Evolutionary conservation across 1,140 invertebrate species (phyloP), one percentile per base, ranked within the genome.

Genomic region (Zophobas morio): DNA sequence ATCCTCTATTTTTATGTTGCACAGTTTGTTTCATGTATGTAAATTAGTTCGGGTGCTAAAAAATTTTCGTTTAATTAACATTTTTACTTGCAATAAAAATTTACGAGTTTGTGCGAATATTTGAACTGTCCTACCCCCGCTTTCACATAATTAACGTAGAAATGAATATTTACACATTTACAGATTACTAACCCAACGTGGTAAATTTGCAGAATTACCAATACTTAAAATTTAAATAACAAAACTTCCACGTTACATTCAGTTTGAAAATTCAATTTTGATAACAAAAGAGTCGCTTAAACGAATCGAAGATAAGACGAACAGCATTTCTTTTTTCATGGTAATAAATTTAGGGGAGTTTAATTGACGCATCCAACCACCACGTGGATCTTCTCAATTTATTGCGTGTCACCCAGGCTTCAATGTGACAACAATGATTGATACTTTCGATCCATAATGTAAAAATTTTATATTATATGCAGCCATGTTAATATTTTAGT

Each of bases 271-370:
- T 60, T 60, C 36, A 33, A 6, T 8, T 37, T 60, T 35, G 36
- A 8, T 60, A 60, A 60, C 35, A 36, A 60, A 8, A 36, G 35
- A 39, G 8, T 20, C 6, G n/a, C 32, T 37, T 60, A 60, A 36
- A n/a, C 1, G 56, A 37, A 60, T 60, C 37, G 56, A 1, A 60
- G 56, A 60, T 60, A 60, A 37, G 54, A n/a, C 34, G 56, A 60
- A 60, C 37, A 33, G 37, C 34, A 60, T 6, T 60, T 37, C 34
- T 33, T 60, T 39, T 60, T 60, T 35, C 35, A 39, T 36, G 2
- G 33, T n/a, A 60, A 60, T 60, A 60, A 60, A 60, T 60, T 60
- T 35, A 60, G 37, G 35, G 6, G 56, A 6, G 35, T 39, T 60
- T 60, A 60, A 60, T 60, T 60, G 56, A 60, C 36, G 56, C 35